Conservation (phyloP, 2,888 invertebrate genomes). For the Orthonevra nobilis region DNA sequence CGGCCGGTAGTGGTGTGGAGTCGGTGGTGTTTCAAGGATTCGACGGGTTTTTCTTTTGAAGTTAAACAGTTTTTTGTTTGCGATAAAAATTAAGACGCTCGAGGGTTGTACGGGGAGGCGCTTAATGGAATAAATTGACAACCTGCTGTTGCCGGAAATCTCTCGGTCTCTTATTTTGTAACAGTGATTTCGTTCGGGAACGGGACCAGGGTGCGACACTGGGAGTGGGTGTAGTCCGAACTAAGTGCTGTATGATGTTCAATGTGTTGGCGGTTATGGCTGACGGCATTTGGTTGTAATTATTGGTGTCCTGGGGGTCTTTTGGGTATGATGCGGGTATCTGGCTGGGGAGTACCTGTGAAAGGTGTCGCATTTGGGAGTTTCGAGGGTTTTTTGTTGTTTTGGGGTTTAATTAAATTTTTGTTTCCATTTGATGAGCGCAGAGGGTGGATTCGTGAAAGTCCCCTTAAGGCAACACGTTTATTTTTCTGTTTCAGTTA, state of each 20-base stretch:
- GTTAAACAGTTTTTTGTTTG: constrained; percentile 36
- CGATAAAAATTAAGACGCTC: constrained; percentile 48
- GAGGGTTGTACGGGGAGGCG: constrained; percentile 38
- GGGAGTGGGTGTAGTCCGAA: constrained; percentile 18
- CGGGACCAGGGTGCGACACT: constrained; percentile 11
- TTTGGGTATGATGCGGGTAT: constrained; percentile 9
- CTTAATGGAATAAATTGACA: constrained; percentile 70
- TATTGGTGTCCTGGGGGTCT: constrained; percentile 27
- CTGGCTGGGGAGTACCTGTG: constrained; percentile 7
- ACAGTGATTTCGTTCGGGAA: constrained; percentile 4
- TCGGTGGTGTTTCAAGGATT: background rate
- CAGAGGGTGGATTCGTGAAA: constrained; percentile 3
- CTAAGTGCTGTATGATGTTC: constrained; percentile 64
- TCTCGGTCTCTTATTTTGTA: background rate
- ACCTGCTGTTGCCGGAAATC: constrained; percentile 58
- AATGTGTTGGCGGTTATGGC: constrained; percentile 43
- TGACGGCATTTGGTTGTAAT: constrained; percentile 40
- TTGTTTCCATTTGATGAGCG: constrained; percentile 36
- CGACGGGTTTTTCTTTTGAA: constrained; percentile 46
- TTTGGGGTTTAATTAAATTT: constrained; percentile 46
- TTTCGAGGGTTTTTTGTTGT: constrained; percentile 19
- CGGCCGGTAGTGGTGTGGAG: background rate
- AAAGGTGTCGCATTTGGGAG: constrained; percentile 28
- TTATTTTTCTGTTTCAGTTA: background rate
- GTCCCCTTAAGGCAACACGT: background rate